Percentiles rank a stretch among this genome's conserved stretches.
Evolutionary conservation across 2,888 invertebrate genomes (phyloP).

Genomic region (Drosophila tripunctata): DNA sequence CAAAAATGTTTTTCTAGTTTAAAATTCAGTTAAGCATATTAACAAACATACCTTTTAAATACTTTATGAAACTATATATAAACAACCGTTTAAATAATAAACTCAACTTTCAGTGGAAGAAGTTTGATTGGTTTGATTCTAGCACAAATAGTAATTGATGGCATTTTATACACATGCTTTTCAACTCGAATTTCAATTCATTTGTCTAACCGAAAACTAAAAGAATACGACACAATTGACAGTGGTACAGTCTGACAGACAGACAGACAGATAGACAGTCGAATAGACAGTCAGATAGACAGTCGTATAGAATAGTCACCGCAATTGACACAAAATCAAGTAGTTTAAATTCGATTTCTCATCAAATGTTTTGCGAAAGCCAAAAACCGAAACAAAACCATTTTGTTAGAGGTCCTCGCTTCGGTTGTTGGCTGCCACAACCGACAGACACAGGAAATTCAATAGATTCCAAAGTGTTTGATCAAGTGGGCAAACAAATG

Average conservation of each 20-base stretch:
- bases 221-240: background rate
- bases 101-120: too few relatives aligned
- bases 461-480: constrained; percentile 31
- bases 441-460: constrained; percentile 21
- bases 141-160: background rate
- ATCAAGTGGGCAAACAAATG: constrained; percentile 30
- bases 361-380: background rate
- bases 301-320: too few relatives aligned
- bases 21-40: too few relatives aligned
- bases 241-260: too few relatives aligned
- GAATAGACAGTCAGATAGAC: too few relatives aligned
- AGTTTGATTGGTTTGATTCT: background rate
- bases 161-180: background rate
- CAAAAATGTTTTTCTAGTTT: too few relatives aligned
- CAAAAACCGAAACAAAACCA: constrained; percentile 16
- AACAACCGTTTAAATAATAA: too few relatives aligned
- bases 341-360: background rate
- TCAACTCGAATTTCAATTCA: constrained; percentile 2
- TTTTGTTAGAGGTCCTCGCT: background rate
- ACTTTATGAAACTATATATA: too few relatives aligned
- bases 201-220: background rate
- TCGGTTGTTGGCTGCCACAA: constrained; percentile 7
- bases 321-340: background rate
- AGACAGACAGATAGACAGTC: too few relatives aligned
- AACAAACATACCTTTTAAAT: too few relatives aligned